phyloP scores from a whole-genome alignment of 2,113 vertebrate genomes.

The Passer montanus region DNA sequence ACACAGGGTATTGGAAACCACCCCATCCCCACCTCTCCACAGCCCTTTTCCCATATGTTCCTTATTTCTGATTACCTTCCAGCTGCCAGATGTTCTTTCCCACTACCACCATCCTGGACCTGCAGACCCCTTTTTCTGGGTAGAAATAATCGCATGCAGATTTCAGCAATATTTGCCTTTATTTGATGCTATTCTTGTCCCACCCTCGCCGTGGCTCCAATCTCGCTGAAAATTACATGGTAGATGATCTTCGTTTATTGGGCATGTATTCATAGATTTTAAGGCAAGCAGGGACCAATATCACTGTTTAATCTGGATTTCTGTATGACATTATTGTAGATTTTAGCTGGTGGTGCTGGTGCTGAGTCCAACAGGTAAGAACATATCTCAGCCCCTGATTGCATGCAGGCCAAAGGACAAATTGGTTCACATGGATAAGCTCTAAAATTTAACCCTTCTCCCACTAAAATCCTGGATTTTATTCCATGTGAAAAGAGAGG shows the following conservation, averaged over 20 bases:
- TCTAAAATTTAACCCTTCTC: not conserved
- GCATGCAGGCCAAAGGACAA: not conserved
- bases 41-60: slow-evolving; percentile 54
- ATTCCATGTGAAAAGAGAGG: not conserved
- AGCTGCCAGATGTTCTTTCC: slow-evolving; percentile 59
- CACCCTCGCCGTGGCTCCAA: not conserved
- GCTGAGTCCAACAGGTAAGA: not conserved
- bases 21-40: not conserved
- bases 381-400: not conserved
- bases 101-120: slow-evolving; percentile 53
- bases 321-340: not conserved
- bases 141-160: slow-evolving; percentile 54
- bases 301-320: not conserved
- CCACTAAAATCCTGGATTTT: not conserved
- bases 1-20: slow-evolving; percentile 47
- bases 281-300: not conserved
- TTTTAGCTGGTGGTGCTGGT: not conserved
- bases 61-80: slow-evolving; percentile 62
- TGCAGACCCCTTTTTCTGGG: slow-evolving; percentile 45
- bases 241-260: not conserved
- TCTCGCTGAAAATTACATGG: not conserved
- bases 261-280: not conserved
- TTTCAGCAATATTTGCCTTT: slow-evolving; percentile 57
- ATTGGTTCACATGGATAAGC: not conserved
- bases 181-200: slow-evolving; percentile 65